Base-by-base conservation (phyloP, 2,797 vertebrate genomes). In the Spinus olivaceus region DNA sequence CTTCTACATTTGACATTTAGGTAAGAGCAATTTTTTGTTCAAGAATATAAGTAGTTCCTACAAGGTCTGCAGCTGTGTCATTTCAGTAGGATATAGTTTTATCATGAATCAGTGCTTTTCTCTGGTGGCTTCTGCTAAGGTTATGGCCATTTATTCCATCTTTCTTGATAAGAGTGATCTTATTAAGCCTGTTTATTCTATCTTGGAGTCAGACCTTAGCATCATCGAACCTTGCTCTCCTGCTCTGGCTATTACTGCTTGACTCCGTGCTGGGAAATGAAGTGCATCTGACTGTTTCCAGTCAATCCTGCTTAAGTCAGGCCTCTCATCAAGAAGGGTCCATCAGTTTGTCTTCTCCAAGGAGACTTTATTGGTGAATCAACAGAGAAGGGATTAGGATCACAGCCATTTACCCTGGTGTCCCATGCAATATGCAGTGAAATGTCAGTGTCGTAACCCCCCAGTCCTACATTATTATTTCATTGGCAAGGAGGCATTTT, bases 11-110 rank as follows among this genome's bases (percentile, higher is more conserved):
- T 88, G 56, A 22, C 72, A 84, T 94, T 95, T 95, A 95, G 51
- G 95, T 86, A 94, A 96, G 93, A 97, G 88, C 65, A 92, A 56
- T 91, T 81, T 95, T 94, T 95, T 96, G 27, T 91, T 92, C 14
- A 35, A 63, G 81, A 86, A 61, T 71, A 10, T 54, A 72, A 92
- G 61, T 83, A 69, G 37, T 67, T 71, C 82, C 76, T 86, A 87
- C 66, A 92, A 96, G 64, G 81, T 92, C 92, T 97, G 84, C 92
- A 97, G 91, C 91, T 97, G 85, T 76, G 53, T 78, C 1, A 0
- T 84, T 95, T 77, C 41, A 64, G 54, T 61, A 77, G 57, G 65
- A 17, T 92, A 24, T 44, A 50, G 16, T 90, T 74, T 91, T 79
- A 51, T 77, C 54, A 79, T 95, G 87, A 85, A 86, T 94, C 74